These are phyloP conservation scores for Burhinus oedicnemus DNA, from an alignment of 2,113 vertebrate genomes.

Conservation along the genomic window DNA sequence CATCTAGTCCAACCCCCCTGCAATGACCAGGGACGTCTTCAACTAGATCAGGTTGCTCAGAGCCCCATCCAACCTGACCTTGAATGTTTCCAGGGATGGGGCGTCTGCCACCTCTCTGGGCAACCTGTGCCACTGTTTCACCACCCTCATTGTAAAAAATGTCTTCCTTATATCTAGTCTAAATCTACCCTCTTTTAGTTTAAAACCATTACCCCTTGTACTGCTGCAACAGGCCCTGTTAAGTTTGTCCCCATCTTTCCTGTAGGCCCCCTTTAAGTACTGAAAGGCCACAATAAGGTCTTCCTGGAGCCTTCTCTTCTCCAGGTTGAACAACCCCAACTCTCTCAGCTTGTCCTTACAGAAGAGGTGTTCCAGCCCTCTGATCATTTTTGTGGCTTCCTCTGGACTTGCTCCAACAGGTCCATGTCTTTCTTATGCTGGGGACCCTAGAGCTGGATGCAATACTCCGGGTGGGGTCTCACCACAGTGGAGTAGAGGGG, in stretches of 20 bases:
- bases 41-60: background rate
- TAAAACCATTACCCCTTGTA: background rate
- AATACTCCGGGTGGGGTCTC: background rate
- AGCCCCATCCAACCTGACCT: background rate
- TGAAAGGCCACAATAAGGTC: background rate
- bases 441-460: background rate
- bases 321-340: background rate
- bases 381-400: background rate
- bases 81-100: background rate
- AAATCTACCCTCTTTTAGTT: background rate
- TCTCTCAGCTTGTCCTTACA: background rate
- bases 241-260: background rate
- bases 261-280: background rate
- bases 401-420: background rate
- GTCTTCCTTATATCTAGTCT: background rate
- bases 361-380: background rate
- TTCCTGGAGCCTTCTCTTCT: background rate
- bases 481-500: background rate
- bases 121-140: background rate
- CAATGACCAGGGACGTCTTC: background rate
- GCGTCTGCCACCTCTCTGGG: background rate
- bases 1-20: background rate
- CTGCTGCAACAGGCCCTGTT: background rate
- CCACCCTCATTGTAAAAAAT: background rate
- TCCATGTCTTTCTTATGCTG: background rate